phyloP scores from a whole-genome alignment of 2,113 vertebrate species.

The Onychostruthus taczanowskii region DNA sequence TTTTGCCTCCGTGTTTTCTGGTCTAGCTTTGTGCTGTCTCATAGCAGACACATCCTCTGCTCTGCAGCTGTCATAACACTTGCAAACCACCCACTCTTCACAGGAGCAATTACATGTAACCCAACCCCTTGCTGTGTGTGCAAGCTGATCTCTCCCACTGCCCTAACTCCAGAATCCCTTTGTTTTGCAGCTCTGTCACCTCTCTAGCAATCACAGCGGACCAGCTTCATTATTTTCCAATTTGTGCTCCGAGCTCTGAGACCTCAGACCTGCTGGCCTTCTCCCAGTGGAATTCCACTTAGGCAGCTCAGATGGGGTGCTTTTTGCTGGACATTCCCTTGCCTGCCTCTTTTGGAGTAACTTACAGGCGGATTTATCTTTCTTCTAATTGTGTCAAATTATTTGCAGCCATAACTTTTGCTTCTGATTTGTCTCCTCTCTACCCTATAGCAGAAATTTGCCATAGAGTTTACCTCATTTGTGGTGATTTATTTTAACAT shows the following conservation, averaged over 20 bases:
- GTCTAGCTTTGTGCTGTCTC: slow-evolving; percentile 35
- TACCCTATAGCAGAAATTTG: neutral
- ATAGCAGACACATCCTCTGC: slow-evolving; percentile 50
- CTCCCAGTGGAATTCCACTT: neutral
- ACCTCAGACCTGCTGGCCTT: neutral
- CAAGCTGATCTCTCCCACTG: slow-evolving; percentile 46
- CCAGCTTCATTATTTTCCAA: slow-evolving; percentile 48
- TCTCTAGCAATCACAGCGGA: neutral
- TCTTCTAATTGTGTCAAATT: neutral
- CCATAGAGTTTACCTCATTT: neutral
- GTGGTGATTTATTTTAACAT: neutral
- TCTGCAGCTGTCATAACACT: slow-evolving; percentile 72
- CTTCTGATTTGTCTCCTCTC: neutral
- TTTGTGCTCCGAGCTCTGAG: neutral
- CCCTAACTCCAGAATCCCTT: slow-evolving; percentile 18
- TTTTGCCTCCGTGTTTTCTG: slow-evolving; percentile 5
- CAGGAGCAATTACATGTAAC: slow-evolving; percentile 62
- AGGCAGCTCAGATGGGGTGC: neutral
- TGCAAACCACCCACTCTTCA: slow-evolving; percentile 59
- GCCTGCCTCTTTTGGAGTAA: neutral
- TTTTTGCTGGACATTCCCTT: neutral
- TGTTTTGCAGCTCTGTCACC: slow-evolving; percentile 37
- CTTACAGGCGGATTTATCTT: neutral
- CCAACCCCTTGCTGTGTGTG: slow-evolving; percentile 1
- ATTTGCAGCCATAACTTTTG: neutral